Evolutionary conservation across 1,140 invertebrate genomes (phyloP), one percentile per base, ranked within the genome.

Genomic region (Dendroctonus ponderosae): DNA sequence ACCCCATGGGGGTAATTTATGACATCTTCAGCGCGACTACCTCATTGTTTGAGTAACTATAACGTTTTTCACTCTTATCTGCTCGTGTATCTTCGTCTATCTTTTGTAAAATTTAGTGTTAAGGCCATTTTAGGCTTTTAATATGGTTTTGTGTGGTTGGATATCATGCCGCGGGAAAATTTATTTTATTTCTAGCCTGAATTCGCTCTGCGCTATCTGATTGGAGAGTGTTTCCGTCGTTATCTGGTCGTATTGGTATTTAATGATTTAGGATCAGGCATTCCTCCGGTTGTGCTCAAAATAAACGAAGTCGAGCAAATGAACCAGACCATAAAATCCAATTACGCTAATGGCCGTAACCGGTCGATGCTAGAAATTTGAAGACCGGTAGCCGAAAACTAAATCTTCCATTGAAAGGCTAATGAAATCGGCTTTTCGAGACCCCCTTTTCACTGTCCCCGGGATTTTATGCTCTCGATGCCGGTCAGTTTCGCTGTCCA

Each of bases 11-110:
- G 70, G 75, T 76, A 69, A 77, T 77, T 77, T 76, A 77, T 76
- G 72, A 72, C 74, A 66, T 76, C 73, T 72, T 69, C 62, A 69
- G 65, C 56, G 70, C 73, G 76, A 74, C 76, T 74, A 75, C 75
- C 75, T 77, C 75, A 77, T 76, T 77, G 75, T 76, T 77, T 75
- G 74, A 74, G 71, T 74, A 75, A 76, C 75, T 76, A 75, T 75
- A 75, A 75, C 72, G 74, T 77, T 72, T 75, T 74, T 76, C 75
- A 77, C 71, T 67, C 66, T 76, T 77, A 77, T 77, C 76, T 75
- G 71, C 69, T 71, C 71, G 72, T 77, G 76, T 77, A 77, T 77
- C 76, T 76, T 26, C 62, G 69, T 69, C 43, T 76, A 76, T 76
- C 75, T 74, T 73, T 72, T 73, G 74, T 75, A 58, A 72, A 76